Conservation (phyloP, 1,140 invertebrate species). For the Neelides sp. region DNA sequence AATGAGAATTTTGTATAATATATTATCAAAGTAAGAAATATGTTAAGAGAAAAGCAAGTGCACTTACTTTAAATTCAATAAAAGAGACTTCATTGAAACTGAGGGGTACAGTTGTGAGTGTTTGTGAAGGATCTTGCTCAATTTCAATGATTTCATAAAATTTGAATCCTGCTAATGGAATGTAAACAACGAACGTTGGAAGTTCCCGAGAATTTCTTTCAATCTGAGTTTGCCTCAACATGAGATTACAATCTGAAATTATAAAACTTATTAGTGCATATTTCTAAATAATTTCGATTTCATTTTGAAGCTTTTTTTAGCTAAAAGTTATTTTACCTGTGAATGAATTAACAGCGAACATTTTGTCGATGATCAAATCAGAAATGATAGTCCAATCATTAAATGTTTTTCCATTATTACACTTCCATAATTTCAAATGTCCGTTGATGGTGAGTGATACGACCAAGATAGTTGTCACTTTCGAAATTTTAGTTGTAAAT, state of each 20-base stretch:
- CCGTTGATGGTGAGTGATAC: constrained; percentile 28
- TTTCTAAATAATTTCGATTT: neutral
- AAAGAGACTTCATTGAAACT: neutral
- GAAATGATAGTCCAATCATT: constrained; percentile 15
- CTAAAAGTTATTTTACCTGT: constrained; percentile 12
- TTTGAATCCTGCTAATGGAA: constrained; percentile 24
- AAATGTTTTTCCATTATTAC: constrained; percentile 9
- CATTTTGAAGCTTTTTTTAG: neutral
- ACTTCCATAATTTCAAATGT: constrained; percentile 21
- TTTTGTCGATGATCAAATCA: constrained; percentile 15
- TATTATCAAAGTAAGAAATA: neutral
- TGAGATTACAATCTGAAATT: constrained; percentile 21
- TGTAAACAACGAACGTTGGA: constrained; percentile 20
- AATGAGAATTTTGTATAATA: neutral
- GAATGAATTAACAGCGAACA: constrained; percentile 7
- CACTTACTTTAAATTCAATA: constrained; percentile 19
- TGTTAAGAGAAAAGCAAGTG: neutral
- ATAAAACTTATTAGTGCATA: neutral
- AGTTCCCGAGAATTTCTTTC: constrained; percentile 3
- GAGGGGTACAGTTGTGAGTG: neutral
- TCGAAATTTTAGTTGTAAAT: constrained; percentile 15
- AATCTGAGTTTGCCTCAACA: constrained; percentile 7
- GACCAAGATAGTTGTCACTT: constrained; percentile 8
- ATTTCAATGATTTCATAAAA: constrained; percentile 11
- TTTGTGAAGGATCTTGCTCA: neutral